Evolutionary conservation across 2,888 invertebrate species (phyloP), one percentile per base, ranked within the genome.

Genomic region (Sarcophaga variegata): DNA sequence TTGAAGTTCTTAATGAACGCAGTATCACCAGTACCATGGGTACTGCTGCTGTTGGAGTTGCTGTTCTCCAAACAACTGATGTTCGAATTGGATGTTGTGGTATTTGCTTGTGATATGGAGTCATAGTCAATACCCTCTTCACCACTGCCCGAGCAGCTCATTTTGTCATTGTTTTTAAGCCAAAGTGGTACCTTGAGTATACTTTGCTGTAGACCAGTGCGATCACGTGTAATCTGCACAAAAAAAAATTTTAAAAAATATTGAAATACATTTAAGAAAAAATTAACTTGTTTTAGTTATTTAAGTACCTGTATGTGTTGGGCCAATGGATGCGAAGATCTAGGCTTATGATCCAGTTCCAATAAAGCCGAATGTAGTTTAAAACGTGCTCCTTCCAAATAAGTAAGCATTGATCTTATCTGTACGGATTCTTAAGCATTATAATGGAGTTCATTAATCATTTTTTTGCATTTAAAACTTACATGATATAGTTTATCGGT

Each of bases 341-440:
- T 95, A 25, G 96, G 95, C 88, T 96, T 95, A 89, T 96, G 96
- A 91, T 98, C 98, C 88, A 98, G 93, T 92, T 97, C 97, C 80
- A 96, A 96, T 74, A 98, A 93, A 47, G 97, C 96, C 75, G 96
- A 96, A 81, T 97, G 96, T 69, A 98, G 96, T 94, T 99, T 98
- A 92, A 96, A 97, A 89, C 97, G 95, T 14, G 97, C 96, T 4
- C 98, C 98, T 93, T 98, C 98, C 91, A 98, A 94, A 92, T 98
- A 98, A 17, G 97, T 96, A 89, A 98, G 94, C 97, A 98, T 98
- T 25, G 98, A 97, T 91, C 97, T 96, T 95, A 98, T 97, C 98
- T 98, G 93, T 8, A 94, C 94, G 14, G 45, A 77, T 67, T 79
- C 66, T 11, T 22, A 17, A 37, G 11, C 60, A 25, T 83, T 64